These are phyloP conservation scores for Amblyornis subalaris DNA, from an alignment of 2,113 vertebrate genomes.

Conservation along the genomic window DNA sequence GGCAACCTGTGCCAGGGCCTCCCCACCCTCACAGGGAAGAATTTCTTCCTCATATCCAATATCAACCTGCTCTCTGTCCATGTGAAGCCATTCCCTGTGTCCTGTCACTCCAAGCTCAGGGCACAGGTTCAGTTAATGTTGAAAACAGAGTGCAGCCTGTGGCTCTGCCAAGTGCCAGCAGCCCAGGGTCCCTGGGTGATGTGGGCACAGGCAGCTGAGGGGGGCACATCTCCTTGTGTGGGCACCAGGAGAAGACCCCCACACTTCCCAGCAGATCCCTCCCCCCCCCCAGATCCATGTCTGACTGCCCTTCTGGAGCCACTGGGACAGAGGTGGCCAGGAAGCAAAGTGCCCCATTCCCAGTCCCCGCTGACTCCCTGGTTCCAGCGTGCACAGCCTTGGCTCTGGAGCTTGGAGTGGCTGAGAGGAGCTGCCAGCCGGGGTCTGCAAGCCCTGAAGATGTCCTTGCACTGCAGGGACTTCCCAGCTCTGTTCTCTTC, in stretches of 20 bases:
- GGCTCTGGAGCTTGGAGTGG: background rate
- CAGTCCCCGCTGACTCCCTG: background rate
- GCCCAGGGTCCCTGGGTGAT: background rate
- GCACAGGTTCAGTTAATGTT: background rate
- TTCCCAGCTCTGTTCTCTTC: rapidly evolving
- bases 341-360: background rate
- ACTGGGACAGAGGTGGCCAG: rapidly evolving
- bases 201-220: background rate
- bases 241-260: background rate
- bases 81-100: background rate
- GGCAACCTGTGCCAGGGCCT: background rate
- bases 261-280: background rate
- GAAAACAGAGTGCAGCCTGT: background rate
- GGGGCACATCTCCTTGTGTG: no score
- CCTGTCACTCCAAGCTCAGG: background rate
- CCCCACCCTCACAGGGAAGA: rapidly evolving
- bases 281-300: rapidly evolving
- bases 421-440: background rate
- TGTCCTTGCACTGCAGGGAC: background rate
- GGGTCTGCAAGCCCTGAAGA: rapidly evolving
- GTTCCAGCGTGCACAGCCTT: background rate
- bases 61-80: background rate
- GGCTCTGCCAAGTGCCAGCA: background rate
- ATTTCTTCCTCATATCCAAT: background rate
- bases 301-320: background rate